Conservation (phyloP, 2,113 vertebrate genomes). For the Ailuropoda melanoleuca region DNA sequence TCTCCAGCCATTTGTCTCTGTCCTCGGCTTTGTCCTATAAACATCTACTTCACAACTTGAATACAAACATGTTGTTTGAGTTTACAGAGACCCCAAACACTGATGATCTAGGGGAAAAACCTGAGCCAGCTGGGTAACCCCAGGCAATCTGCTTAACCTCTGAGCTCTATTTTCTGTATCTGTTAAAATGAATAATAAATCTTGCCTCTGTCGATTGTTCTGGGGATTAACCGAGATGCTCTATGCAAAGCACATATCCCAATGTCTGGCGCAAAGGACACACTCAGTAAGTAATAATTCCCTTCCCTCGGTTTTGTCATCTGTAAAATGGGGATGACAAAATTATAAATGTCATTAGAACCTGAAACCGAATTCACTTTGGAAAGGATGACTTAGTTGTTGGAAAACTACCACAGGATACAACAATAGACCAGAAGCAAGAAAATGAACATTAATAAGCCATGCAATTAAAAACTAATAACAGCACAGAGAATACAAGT, state of each 20-base stretch:
- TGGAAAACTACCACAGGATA: neutral
- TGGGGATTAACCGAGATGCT: neutral
- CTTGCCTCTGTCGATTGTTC: neutral
- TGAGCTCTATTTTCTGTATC: neutral
- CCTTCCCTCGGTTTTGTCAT: neutral
- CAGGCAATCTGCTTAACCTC: neutral
- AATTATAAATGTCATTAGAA: slow-evolving; percentile 3
- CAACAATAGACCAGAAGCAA: slow-evolving; percentile 49
- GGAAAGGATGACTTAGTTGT: slow-evolving; percentile 24
- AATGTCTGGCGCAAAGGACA: neutral
- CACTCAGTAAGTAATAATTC: neutral
- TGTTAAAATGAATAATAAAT: neutral
- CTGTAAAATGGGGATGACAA: slow-evolving; percentile 17
- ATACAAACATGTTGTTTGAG: neutral
- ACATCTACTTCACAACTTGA: neutral
- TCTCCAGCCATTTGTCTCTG: neutral
- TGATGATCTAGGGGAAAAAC: neutral
- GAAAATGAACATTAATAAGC: slow-evolving; percentile 67
- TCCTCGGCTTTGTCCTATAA: neutral
- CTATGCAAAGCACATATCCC: neutral
- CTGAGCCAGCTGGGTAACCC: neutral
- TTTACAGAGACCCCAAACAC: neutral
- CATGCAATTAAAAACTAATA: slow-evolving; percentile 68
- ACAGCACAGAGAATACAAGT: slow-evolving; percentile 53
- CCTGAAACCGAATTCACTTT: neutral